Base-by-base conservation (phyloP, 2,113 vertebrate genomes). In the Redunca redunca region DNA sequence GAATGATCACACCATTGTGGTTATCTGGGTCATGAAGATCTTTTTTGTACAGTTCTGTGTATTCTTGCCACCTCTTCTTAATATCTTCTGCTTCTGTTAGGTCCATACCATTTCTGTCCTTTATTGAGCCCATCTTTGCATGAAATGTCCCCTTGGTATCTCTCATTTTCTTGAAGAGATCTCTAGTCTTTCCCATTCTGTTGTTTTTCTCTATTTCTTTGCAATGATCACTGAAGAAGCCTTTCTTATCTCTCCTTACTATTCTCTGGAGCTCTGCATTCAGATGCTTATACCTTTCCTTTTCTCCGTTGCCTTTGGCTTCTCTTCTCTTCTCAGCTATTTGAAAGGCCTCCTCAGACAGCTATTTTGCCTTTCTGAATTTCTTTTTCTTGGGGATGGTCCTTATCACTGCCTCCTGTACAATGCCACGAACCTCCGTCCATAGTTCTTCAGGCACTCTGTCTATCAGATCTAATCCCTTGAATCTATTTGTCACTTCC, bases 221-320 rank as follows among this genome's bases (percentile, higher is more conserved):
- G n/a, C n/a, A 11, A 0, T 71, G 64, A 71, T 36, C 8, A 5
- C 64, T 36, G n/a, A 11, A 2, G 64, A 36, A 71, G 17, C 0
- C 17, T 71, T 11, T 36, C n/a, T 71, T 36, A 36, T 71, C n/a
- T 71, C n/a, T 36, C 64, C n/a, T 71, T 71, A n/a, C 17, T 71
- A 5, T 2, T 71, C 64, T 71, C 10, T 71, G 64, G 64, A 71
- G 5, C n/a, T 71, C n/a, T 71, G 64, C 33, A 21, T 36, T 36
- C 64, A 36, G n/a, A 36, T 71, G 64, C 8, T 4, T 1, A 5
- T 36, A 36, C 36, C 64, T n/a, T 71, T 71, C 64, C 64, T 71
- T 71, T 71, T 71, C 16, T 71, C n/a, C n/a, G 1, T 21, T 71
- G 64, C 17, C 64, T 71, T 71, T 71, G 33, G 64, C 64, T 11